Base-by-base conservation (phyloP, 2,113 vertebrate genomes). In the Puma concolor region DNA sequence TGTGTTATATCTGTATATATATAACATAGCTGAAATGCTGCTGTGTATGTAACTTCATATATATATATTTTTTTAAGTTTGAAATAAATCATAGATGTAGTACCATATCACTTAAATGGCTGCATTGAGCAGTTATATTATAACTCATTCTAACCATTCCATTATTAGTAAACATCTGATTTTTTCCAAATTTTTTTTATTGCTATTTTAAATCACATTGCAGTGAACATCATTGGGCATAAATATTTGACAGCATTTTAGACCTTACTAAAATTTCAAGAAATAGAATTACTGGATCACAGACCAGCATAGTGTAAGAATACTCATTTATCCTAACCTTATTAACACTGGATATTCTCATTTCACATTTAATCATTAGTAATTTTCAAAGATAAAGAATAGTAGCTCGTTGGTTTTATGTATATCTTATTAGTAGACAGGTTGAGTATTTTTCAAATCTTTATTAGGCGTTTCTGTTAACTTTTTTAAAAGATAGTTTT, bases 181-280 rank as follows among this genome's bases (percentile, higher is more conserved):
- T 67, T 91, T 97, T 86, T 33, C 86, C 66, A 87, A 16, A 14
- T 93, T 86, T 72, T 88, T 69, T 90, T 33, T 54, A 82, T 95
- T 95, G 31, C 52, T 87, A 16, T 80, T 33, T 29, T 79, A 80
- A 94, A 97, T 86, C 92, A 52, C 38, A n/a, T 80, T 95, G n/a
- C 19, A 95, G 41, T 96, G 66, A 92, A 64, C 9, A 94, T 95
- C 52, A 84, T 31, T 96, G 72, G 50, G 10, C 33, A 95, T 76
- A 96, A 79, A 60, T 94, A 95, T 85, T 85, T 88, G 77, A 71
- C 23, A 84, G 23, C 23, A 88, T 54, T 91, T 94, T 88, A 72
- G 33, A 87, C 92, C 79, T 94, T 97, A 64, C 82, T 90, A 91
- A 87, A 41, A 94, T 95, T 92, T 96, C 57, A 94, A 97, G 88